Evolutionary conservation across 2,888 invertebrate species (phyloP), one percentile per base, ranked within the genome.

Genomic region (Eretmocerus hayati): DNA sequence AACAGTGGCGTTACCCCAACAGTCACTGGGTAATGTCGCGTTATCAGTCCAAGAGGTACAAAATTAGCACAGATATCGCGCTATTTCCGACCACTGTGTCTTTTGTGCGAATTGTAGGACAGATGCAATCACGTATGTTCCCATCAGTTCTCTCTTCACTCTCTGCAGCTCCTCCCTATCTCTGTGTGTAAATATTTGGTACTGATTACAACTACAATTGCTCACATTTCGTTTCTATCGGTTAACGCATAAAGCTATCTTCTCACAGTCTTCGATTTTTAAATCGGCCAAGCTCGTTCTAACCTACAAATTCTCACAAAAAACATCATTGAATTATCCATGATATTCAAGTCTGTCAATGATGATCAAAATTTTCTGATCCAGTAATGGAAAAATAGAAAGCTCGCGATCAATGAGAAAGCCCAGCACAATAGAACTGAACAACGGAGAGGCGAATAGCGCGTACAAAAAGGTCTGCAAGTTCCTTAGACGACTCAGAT

Each of bases 391-490:
- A 26, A 26, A 26, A 26, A 38, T 33, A 15, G 31, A 56, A 41
- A 44, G 38, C 11, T 2, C 33, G 3, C 46, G 46, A 13, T 13
- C 18, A 45, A 48, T 54, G 39, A 61, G 56, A 50, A 59, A 63
- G 8, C 67, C 65, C 46, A 68, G 65, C 46, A 56, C 62, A 3
- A 57, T 62, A 45, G 63, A 64, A 30, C 53, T 65, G 26, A 61
- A 54, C 48, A 61, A 59, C 51, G 64, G 65, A 15, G 64, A 64
- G 42, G 56, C 63, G 22, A 62, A 63, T 52, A 63, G 59, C 22
- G 61, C 67, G 42, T 70, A 70, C 58, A 70, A 70, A 59, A 69
- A 64, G 43, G 64, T 70, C 55, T 69, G 67, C 60, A 69, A 66
- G 52, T 67, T 70, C 48, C 62, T 70, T 37, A 58, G 65, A 13